A percentile compares a stretch with the other conserved stretches of the same genome.
These are phyloP conservation scores for Alviniconcha strummeri DNA, from an alignment of 2,888 invertebrate genomes.

Conservation along the genomic window DNA sequence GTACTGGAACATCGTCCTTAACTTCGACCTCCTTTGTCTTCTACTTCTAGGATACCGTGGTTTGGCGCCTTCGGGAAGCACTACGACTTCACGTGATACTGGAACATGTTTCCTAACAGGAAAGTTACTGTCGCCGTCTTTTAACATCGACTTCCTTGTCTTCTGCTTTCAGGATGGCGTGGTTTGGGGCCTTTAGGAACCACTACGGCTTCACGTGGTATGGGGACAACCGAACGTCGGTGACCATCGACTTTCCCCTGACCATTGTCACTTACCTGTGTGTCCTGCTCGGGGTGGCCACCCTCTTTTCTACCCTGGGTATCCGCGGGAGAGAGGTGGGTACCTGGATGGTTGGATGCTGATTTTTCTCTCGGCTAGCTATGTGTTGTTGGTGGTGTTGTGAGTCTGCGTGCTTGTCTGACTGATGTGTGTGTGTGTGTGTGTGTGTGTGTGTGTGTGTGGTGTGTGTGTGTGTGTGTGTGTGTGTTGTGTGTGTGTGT, in stretches of 20 bases:
- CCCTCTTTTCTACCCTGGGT: constrained; percentile 61
- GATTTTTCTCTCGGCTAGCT: no score
- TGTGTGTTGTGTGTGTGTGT: no score
- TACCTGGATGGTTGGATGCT: not conserved
- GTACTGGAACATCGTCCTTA: no score
- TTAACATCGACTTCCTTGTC: not conserved
- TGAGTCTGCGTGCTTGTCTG: no score
- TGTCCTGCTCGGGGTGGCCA: constrained; percentile 57
- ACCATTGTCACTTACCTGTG: constrained; percentile 59
- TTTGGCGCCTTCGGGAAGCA: constrained; percentile 60
- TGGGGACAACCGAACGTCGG: constrained; percentile 57
- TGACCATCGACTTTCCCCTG: constrained; percentile 55
- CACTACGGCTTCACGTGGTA: constrained; percentile 59
- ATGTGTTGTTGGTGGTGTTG: no score
- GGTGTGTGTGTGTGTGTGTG: no score
- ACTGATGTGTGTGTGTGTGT: no score
- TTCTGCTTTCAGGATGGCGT: constrained; percentile 54
- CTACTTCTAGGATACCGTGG: constrained; percentile 57
- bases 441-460: no score
- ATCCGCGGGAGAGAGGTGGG: constrained; percentile 63
- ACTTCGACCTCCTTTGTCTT: not conserved
- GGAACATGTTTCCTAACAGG: no score
- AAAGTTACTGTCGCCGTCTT: no score
- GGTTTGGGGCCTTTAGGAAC: constrained; percentile 61
- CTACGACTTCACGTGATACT: constrained; percentile 58